phyloP scores from a whole-genome alignment of 1,140 invertebrate species.

The Drosophila sturtevanti region DNA sequence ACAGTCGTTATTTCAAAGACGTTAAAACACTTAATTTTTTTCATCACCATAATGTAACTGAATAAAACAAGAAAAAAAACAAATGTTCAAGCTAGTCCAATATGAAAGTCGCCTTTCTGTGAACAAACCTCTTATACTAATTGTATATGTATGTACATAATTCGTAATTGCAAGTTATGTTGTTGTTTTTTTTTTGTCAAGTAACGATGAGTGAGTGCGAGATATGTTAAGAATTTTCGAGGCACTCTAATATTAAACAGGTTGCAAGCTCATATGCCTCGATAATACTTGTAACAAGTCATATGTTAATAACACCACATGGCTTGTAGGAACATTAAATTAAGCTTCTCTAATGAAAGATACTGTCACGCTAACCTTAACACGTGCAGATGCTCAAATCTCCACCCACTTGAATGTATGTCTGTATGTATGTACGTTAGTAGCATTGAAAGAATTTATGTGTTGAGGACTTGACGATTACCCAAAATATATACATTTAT shows the following conservation, averaged over 20 bases:
- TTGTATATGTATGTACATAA: too few species aligned
- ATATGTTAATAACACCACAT: conserved; percentile 7
- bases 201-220: background rate
- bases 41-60: too few species aligned
- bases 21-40: too few species aligned
- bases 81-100: too few species aligned
- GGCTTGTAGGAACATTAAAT: background rate
- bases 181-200: background rate
- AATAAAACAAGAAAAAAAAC: too few species aligned
- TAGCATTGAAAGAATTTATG: background rate
- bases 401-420: background rate
- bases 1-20: too few species aligned
- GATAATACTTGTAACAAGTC: background rate
- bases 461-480: conserved; percentile 2
- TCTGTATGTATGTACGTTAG: background rate
- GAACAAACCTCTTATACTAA: too few species aligned
- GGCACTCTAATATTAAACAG: conserved; percentile 9
- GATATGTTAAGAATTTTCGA: background rate
- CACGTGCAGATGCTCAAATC: conserved; percentile 8
- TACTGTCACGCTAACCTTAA: conserved; percentile 7
- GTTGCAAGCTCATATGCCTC: conserved; percentile 4
- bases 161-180: background rate
- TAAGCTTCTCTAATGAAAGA: conserved; percentile 6
- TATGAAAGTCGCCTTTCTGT: too few species aligned
- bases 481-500: background rate